Conservation (phyloP, 2,888 invertebrate species). For the Epirrita christyi region DNA sequence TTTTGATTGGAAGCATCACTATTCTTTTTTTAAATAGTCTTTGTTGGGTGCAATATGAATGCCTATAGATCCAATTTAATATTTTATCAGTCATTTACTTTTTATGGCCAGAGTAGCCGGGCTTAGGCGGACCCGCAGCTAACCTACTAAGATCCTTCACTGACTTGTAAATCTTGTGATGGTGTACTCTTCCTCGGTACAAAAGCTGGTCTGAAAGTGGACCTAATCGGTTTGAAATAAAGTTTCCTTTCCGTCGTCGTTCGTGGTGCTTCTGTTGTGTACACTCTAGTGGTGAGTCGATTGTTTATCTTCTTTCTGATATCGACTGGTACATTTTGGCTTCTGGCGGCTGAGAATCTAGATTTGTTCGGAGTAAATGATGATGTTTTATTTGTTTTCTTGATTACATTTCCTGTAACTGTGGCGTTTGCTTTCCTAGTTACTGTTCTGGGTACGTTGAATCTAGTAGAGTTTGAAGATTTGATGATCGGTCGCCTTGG, state of each 20-base stretch:
- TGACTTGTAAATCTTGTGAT: constrained; percentile 54
- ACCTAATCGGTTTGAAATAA: constrained; percentile 69
- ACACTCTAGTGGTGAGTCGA: constrained; percentile 48
- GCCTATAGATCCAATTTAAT: constrained; percentile 42
- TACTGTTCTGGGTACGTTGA: constrained; percentile 34
- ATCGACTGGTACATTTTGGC: constrained; percentile 77
- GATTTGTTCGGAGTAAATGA: constrained; percentile 65
- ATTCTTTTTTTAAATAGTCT: no score
- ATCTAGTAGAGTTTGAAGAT: constrained; percentile 63
- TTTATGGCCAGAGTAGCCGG: constrained; percentile 66
- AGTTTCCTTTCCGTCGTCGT: constrained; percentile 71
- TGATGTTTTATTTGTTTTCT: constrained; percentile 68
- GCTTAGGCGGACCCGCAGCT: constrained; percentile 46
- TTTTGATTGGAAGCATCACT: no score
- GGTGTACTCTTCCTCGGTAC: constrained; percentile 66
- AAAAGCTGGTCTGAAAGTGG: constrained; percentile 71
- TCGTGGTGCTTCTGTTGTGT: constrained; percentile 69
- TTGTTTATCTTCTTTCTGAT: constrained; percentile 64
- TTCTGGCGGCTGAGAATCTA: constrained; percentile 64
- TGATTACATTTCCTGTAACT: constrained; percentile 49
- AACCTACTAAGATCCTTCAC: constrained; percentile 40
- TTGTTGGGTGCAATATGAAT: neutral
- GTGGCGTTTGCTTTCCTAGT: constrained; percentile 63
- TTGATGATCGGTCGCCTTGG: constrained; percentile 70
- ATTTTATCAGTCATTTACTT: constrained; percentile 56